Conservation (phyloP, 2,797 vertebrate species). For the Lates japonicus region DNA sequence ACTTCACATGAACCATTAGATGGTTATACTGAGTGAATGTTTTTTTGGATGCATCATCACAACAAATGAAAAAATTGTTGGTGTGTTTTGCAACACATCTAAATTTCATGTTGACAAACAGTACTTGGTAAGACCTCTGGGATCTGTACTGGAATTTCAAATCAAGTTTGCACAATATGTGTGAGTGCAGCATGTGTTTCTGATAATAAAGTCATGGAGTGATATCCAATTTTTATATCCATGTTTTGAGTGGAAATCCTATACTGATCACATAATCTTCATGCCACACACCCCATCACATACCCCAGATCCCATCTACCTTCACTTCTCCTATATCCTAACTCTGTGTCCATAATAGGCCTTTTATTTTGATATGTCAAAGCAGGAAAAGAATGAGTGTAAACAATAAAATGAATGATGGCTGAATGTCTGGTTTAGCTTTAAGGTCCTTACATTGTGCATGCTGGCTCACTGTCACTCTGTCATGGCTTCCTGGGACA, state of each 20-base stretch:
- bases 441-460: background rate
- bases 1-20: background rate
- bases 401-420: background rate
- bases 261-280: conserved; percentile 9
- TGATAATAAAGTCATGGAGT: conserved; percentile 28
- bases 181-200: conserved; percentile 46
- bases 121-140: conserved; percentile 9
- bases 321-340: background rate
- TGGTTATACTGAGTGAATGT: background rate
- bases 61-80: background rate
- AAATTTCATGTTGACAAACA: background rate
- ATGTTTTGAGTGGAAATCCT: conserved; percentile 13
- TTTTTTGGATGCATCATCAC: background rate
- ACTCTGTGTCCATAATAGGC: background rate
- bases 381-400: background rate
- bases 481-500: background rate
- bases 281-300: background rate
- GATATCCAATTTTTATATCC: conserved; percentile 24
- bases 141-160: conserved; percentile 32
- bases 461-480: background rate
- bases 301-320: background rate
- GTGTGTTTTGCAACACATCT: background rate
- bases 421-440: background rate
- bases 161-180: conserved; percentile 29
- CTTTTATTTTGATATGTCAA: background rate